Conservation (phyloP, 2,888 invertebrate species). For the Tolmerus cingulatus region DNA sequence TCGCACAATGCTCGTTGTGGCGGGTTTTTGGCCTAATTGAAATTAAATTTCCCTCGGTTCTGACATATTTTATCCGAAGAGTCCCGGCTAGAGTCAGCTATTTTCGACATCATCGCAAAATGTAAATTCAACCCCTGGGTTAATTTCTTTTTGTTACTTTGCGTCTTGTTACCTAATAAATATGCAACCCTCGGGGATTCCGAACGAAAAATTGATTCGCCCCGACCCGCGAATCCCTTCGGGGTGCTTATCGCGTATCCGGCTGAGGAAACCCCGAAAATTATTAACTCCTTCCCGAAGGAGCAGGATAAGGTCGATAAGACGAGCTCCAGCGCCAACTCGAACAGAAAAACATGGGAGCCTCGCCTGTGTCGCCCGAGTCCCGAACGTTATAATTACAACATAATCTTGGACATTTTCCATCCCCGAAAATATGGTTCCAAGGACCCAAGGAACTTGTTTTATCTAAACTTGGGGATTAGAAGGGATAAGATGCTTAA, state of each 20-base stretch:
- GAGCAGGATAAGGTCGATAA: neutral
- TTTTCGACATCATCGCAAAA: neutral
- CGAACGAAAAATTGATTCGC: neutral
- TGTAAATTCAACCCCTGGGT: slow-evolving; percentile 7
- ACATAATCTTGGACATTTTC: slow-evolving; percentile 34
- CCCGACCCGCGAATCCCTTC: neutral
- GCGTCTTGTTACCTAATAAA: slow-evolving; percentile 4
- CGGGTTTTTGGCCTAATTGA: neutral
- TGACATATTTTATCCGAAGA: neutral
- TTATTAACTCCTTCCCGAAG: slow-evolving; percentile 13
- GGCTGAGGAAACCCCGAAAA: neutral
- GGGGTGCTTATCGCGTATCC: neutral
- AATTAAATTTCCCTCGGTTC: neutral
- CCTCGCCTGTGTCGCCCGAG: neutral
- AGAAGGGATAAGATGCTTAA: slow-evolving; percentile 20
- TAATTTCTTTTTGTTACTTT: slow-evolving; percentile 22
- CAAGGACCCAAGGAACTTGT: slow-evolving; percentile 13
- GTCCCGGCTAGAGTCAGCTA: neutral
- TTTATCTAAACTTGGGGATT: slow-evolving; percentile 27
- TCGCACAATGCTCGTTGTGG: neutral
- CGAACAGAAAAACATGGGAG: neutral
- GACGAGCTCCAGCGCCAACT: neutral
- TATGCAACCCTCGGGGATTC: neutral
- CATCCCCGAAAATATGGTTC: slow-evolving; percentile 29
- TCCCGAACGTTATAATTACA: neutral